phyloP scores from a whole-genome alignment of 1,140 invertebrate genomes.

The Streblospio benedicti region DNA sequence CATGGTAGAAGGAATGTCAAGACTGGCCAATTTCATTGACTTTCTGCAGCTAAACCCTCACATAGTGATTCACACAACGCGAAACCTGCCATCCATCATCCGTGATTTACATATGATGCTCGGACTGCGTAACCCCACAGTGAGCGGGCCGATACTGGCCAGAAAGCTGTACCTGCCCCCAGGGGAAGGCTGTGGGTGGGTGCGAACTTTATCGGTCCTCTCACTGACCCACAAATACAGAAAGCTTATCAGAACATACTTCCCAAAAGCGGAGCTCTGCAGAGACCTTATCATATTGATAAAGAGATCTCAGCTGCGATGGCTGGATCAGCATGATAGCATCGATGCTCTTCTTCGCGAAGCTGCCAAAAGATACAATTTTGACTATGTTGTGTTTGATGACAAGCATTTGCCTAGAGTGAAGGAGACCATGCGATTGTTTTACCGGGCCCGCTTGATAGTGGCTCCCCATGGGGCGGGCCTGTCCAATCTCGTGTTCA shows the following conservation, averaged over 20 bases:
- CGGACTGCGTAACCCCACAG: neutral
- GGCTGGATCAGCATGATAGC: neutral
- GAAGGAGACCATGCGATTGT: conserved; percentile 8
- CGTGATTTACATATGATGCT: neutral
- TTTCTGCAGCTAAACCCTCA: neutral
- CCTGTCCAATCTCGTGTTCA: conserved; percentile 7
- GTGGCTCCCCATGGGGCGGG: conserved; percentile 12
- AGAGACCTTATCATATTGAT: neutral
- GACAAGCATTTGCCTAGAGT: conserved; percentile 3
- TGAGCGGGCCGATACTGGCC: neutral
- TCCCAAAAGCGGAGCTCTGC: no score
- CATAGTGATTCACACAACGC: neutral
- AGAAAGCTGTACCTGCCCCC: neutral
- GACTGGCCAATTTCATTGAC: neutral
- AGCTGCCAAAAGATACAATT: neutral
- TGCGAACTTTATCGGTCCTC: neutral
- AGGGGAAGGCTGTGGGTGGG: neutral
- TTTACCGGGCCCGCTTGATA: conserved; percentile 1
- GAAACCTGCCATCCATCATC: neutral
- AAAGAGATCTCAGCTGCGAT: neutral
- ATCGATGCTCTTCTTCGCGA: neutral
- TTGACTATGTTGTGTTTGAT: neutral
- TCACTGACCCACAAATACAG: neutral
- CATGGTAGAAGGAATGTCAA: conserved; percentile 10
- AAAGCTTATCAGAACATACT: neutral